Percentiles rank a stretch among this genome's conserved stretches.
Evolutionary conservation across 1,140 invertebrate species (phyloP).

Genomic region (Zaprionus kolodkinae): DNA sequence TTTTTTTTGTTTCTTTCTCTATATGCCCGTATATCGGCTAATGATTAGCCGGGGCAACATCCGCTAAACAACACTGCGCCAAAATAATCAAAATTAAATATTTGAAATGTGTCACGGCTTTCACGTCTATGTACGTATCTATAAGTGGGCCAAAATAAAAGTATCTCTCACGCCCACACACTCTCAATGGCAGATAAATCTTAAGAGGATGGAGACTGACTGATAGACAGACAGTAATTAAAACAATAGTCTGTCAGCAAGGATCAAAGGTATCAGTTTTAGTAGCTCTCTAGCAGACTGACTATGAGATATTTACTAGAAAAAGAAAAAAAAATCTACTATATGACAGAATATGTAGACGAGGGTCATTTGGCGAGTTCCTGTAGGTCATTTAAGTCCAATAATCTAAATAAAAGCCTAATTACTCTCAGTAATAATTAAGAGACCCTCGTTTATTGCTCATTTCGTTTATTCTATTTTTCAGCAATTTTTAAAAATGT

Average conservation of each 20-base stretch:
- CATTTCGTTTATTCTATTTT: conserved; percentile 2
- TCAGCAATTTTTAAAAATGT: conserved; percentile 48
- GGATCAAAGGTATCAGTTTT: conserved; percentile 22
- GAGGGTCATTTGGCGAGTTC: background rate
- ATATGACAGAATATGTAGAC: background rate
- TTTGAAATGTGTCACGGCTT: conserved; percentile 61
- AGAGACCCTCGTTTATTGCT: conserved; percentile 16
- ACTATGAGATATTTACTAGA: conserved; percentile 2
- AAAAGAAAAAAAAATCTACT: background rate
- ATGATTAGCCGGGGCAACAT: conserved; percentile 22
- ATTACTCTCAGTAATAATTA: background rate
- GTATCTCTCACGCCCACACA: conserved; percentile 49
- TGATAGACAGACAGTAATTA: conserved; percentile 1
- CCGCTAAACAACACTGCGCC: conserved; percentile 4
- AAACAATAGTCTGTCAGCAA: conserved; percentile 27
- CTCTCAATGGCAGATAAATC: conserved; percentile 43
- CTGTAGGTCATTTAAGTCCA: background rate
- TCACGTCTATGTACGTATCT: conserved; percentile 31
- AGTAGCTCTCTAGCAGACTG: background rate
- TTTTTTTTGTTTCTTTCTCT: conserved; percentile 7
- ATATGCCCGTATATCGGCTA: conserved; percentile 16
- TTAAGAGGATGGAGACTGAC: conserved; percentile 20
- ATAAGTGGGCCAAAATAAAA: conserved; percentile 49
- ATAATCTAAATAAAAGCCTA: background rate
- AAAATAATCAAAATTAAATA: conserved; percentile 23